A percentile compares a stretch with the other conserved stretches of the same genome.
Evolutionary conservation across 2,888 invertebrate species (phyloP).

Genomic region (Clivina fossor): DNA sequence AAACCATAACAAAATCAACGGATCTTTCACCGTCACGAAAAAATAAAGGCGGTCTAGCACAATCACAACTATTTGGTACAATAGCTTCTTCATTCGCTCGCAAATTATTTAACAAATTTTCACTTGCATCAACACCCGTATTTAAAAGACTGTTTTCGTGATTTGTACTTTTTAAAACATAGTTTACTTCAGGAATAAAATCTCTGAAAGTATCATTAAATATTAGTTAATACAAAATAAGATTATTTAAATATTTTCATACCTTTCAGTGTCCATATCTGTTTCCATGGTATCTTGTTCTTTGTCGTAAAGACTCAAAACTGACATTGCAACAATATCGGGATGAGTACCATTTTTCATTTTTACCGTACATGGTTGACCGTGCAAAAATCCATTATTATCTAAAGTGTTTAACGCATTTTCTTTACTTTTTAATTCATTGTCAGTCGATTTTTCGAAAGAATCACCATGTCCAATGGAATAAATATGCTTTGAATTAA

Average conservation of each 20-base stretch:
- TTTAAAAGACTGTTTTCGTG: constrained; percentile 10
- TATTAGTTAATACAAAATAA: not conserved
- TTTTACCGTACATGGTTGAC: constrained; percentile 23
- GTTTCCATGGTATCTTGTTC: constrained; percentile 59
- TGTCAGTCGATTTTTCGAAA: constrained; percentile 1
- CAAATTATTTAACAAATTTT: constrained; percentile 17
- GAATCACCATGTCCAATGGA: constrained; percentile 19
- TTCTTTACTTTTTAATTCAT: constrained; percentile 9
- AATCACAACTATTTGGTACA: constrained; percentile 36
- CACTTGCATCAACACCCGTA: constrained; percentile 13
- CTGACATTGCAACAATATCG: constrained; percentile 58
- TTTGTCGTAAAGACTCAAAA: constrained; percentile 60
- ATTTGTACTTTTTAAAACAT: constrained; percentile 2
- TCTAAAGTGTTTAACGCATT: constrained; percentile 11
- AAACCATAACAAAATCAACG: constrained; percentile 78
- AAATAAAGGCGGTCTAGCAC: constrained; percentile 60
- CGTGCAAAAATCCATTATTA: constrained; percentile 16
- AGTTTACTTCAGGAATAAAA: constrained; percentile 27
- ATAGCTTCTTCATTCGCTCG: constrained; percentile 1
- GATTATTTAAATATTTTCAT: constrained; percentile 35
- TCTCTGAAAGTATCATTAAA: constrained; percentile 17
- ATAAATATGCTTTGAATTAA: not conserved
- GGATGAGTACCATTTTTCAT: constrained; percentile 38
- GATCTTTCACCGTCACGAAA: constrained; percentile 72
- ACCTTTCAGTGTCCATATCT: constrained; percentile 65